Evolutionary conservation across 2,113 vertebrate genomes (phyloP), one percentile per base, ranked within the genome.

Genomic region (Microcebus lehilahytsara): DNA sequence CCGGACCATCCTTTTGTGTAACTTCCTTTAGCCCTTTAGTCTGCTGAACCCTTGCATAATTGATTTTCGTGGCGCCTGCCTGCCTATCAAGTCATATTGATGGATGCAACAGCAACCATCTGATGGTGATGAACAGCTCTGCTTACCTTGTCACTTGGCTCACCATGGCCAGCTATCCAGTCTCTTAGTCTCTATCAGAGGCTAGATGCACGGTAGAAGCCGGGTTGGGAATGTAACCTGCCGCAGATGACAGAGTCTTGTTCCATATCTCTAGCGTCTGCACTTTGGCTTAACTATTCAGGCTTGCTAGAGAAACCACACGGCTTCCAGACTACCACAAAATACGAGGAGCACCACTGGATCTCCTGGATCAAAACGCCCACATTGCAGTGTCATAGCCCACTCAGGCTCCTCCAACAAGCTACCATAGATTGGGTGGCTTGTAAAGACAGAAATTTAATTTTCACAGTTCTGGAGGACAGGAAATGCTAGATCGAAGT

Each of bases 401-500:
- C 37, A 80, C 49, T 27, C 19, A 17, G 53, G 25, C 11, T 32
- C 32, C 27, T 19, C 3, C 8, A 51, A 72, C 23, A 40, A 62
- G n/a, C 5, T 40, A n/a, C 1, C 2, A 23, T 32, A 51, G 7
- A 37, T 2, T 12, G 3, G 16, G 8, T 13, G 30, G 12, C 2
- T n/a, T 34, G 32, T 77, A 77, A 19, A 49, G 7, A 19, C 11
- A 58, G 19, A 69, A 37, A 62, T 25, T 46, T n/a, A 71, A 19
- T 62, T 51, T 2, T 71, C 12, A 10, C 27, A 51, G 34, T 51
- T 77, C n/a, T 40, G 7, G 17, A n/a, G 12, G 4, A 22, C n/a
- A 34, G 14, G 1, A 20, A 79, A 25, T 27, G 2, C 58, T 66
- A 77, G 30, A 27, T 11, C 12, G 14, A 67, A 27, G 25, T 19